A percentile compares a stretch with the other conserved stretches of the same genome.
These are phyloP conservation scores for Euleptes europaea DNA, from an alignment of 2,113 vertebrate species.

Conservation along the genomic window DNA sequence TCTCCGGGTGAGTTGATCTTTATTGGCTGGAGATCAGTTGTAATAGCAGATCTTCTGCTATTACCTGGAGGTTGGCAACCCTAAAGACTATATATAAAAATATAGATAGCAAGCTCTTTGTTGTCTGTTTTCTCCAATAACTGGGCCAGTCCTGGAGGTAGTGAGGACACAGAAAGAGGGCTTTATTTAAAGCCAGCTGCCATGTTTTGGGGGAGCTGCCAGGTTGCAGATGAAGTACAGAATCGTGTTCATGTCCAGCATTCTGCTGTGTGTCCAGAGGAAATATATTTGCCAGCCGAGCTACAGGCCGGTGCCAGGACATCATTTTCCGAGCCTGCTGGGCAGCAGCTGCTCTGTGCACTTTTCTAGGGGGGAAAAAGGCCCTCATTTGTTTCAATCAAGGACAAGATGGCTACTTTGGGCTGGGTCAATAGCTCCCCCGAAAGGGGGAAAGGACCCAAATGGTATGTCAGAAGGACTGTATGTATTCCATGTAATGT, in stretches of 20 bases:
- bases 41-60: too few relatives aligned
- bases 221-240: background rate
- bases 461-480: too few relatives aligned
- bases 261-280: constrained; percentile 12
- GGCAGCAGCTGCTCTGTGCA: background rate
- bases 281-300: background rate
- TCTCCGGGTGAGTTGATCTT: too few relatives aligned
- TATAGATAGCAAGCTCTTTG: background rate
- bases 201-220: background rate
- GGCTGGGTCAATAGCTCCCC: background rate
- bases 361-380: too few relatives aligned
- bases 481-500: too few relatives aligned
- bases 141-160: background rate
- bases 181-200: background rate
- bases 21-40: too few relatives aligned
- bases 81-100: background rate
- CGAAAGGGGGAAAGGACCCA: background rate
- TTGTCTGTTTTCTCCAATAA: background rate
- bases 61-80: background rate
- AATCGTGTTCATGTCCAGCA: background rate
- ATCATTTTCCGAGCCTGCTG: background rate
- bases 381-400: background rate
- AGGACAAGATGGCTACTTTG: background rate
- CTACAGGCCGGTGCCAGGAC: background rate
- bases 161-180: background rate